These are phyloP conservation scores for Agraylea sexmaculata DNA, from an alignment of 1,140 invertebrate genomes.

Conservation along the genomic window DNA sequence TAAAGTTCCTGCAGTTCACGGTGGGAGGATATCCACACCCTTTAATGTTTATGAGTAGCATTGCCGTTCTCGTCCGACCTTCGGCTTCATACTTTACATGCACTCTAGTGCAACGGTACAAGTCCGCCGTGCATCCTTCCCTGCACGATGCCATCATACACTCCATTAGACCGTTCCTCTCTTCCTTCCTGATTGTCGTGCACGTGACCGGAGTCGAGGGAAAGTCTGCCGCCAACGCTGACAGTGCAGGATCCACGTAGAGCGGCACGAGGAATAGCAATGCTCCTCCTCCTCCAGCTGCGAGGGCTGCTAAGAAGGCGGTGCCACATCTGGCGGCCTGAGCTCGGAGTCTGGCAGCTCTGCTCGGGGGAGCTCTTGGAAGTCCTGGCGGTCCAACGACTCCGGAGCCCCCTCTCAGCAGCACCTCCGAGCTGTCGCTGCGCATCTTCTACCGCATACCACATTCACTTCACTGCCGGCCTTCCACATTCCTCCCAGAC, in stretches of 20 bases:
- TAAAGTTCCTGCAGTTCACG: constrained; percentile 76
- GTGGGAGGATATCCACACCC: constrained; percentile 82
- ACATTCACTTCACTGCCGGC: constrained; percentile 4
- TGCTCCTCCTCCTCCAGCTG: constrained; percentile 68
- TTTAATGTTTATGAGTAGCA: constrained; percentile 40
- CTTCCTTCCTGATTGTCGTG: constrained; percentile 61
- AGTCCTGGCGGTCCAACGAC: neutral
- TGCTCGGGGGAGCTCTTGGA: constrained; percentile 36
- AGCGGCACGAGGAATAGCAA: constrained; percentile 76
- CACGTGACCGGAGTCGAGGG: constrained; percentile 65
- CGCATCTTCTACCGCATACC: constrained; percentile 16
- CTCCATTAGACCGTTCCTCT: constrained; percentile 64
- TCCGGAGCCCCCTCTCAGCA: constrained; percentile 11
- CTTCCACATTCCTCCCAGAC: neutral
- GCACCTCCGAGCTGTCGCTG: constrained; percentile 21
- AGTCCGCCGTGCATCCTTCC: constrained; percentile 78
- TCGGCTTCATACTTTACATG: constrained; percentile 57
- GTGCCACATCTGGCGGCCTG: constrained; percentile 67
- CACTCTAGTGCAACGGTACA: constrained; percentile 75
- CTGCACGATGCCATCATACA: constrained; percentile 79
- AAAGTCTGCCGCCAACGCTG: constrained; percentile 74
- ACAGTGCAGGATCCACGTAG: constrained; percentile 84
- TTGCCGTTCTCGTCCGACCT: constrained; percentile 34
- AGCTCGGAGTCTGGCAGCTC: constrained; percentile 55
- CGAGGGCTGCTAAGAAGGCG: constrained; percentile 60